Conservation (phyloP, 2,797 vertebrate species). For the Distichodus sexfasciatus region DNA sequence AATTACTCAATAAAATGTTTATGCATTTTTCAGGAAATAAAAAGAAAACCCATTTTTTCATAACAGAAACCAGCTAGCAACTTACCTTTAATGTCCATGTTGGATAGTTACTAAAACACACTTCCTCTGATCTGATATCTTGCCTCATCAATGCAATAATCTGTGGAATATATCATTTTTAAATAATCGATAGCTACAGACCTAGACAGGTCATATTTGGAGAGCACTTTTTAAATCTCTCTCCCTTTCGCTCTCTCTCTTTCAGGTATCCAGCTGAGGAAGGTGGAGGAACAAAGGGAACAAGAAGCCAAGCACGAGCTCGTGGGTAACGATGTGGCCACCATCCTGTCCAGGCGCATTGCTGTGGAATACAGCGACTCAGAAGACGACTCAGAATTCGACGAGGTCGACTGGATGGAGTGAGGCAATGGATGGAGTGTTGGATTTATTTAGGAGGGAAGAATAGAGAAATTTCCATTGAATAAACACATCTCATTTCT, state of each 20-base stretch:
- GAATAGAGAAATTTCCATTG: background rate
- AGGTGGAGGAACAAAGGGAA: constrained; percentile 96
- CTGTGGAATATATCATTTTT: too few species aligned
- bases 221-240: too few species aligned
- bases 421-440: constrained; percentile 53
- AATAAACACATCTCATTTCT: background rate
- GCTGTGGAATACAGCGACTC: constrained; percentile 98
- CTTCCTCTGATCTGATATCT: too few species aligned
- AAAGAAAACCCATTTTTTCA: too few species aligned
- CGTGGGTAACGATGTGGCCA: constrained; percentile 96
- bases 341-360: constrained; percentile 94
- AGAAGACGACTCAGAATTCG: constrained; percentile 96
- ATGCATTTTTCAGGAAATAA: too few species aligned
- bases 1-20: too few species aligned
- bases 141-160: too few species aligned
- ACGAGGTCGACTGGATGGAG: constrained; percentile 98
- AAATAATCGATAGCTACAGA: too few species aligned
- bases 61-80: too few species aligned
- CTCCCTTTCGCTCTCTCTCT: background rate
- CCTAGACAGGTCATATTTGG: background rate
- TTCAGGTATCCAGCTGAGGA: constrained; percentile 94
- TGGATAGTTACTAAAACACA: too few species aligned
- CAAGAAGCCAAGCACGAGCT: constrained; percentile 97
- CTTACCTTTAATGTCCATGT: too few species aligned
- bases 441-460: background rate